phyloP scores from a whole-genome alignment of 2,888 invertebrate genomes.

The Coenonympha glycerion region DNA sequence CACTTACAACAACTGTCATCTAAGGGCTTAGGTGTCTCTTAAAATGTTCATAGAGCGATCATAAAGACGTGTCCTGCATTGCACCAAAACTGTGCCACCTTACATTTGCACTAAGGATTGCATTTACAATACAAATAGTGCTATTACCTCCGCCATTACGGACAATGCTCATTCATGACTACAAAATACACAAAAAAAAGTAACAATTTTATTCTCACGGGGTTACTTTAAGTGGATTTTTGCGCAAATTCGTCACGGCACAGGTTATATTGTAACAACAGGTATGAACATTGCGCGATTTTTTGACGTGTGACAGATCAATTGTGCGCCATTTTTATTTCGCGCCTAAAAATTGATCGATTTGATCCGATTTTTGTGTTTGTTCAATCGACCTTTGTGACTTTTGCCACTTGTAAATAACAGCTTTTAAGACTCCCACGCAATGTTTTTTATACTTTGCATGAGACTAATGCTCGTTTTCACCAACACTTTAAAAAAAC shows the following conservation, averaged over 20 bases:
- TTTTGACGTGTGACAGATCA: slow-evolving; percentile 37
- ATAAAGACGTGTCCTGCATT: no score
- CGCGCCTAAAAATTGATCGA: slow-evolving; percentile 53
- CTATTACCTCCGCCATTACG: slow-evolving; percentile 65
- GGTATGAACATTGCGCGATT: slow-evolving; percentile 26
- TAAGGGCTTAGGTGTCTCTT: no score
- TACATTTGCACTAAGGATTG: slow-evolving; percentile 40
- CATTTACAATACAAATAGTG: slow-evolving; percentile 60
- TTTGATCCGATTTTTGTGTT: slow-evolving; percentile 63
- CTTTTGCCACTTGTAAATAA: slow-evolving; percentile 35
- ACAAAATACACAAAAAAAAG: slow-evolving; percentile 36
- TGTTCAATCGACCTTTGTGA: slow-evolving; percentile 48
- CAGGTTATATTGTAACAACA: slow-evolving; percentile 44
- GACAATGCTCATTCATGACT: slow-evolving; percentile 59
- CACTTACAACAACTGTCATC: no score
- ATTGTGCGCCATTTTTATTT: slow-evolving; percentile 37
- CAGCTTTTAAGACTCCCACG: slow-evolving; percentile 59
- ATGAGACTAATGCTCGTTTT: slow-evolving; percentile 11
- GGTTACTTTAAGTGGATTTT: slow-evolving; percentile 41
- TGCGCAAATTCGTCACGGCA: slow-evolving; percentile 47
- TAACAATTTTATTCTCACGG: slow-evolving; percentile 53
- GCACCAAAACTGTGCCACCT: neutral
- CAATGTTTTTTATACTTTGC: slow-evolving; percentile 23
- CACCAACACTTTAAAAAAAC: neutral
- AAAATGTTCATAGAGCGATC: no score